phyloP scores from a whole-genome alignment of 2,888 invertebrate species.

The Stenoptilia bipunctidactyla region DNA sequence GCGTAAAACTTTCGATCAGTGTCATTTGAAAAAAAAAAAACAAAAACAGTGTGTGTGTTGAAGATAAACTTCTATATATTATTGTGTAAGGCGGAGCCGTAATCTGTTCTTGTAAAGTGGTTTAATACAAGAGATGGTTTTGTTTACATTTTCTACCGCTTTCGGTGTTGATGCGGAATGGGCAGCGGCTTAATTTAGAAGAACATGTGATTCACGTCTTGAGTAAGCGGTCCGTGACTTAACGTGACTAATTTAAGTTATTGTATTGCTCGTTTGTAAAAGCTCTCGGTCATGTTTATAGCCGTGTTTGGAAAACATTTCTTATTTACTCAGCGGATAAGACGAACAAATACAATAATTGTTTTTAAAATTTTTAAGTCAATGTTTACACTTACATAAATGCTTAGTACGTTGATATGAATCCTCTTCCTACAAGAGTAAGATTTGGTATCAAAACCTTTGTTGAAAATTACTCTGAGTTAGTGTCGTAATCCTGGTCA shows the following conservation, averaged over 20 bases:
- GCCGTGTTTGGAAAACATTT: no score
- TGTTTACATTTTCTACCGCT: constrained; percentile 49
- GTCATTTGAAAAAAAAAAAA: background rate
- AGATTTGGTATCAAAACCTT: no score
- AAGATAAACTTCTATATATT: constrained; percentile 36
- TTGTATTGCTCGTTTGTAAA: background rate
- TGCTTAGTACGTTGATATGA: no score
- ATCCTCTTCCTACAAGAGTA: no score
- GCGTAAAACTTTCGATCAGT: background rate
- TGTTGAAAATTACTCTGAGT: no score
- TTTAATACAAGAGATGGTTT: constrained; percentile 31
- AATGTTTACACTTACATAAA: no score
- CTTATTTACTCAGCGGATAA: no score
- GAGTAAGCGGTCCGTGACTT: constrained; percentile 6
- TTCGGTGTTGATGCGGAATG: constrained; percentile 41
- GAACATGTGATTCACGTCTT: constrained; percentile 42
- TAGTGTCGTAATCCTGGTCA: no score
- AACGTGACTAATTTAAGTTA: constrained; percentile 18
- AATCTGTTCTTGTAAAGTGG: constrained; percentile 38
- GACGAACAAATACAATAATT: no score
- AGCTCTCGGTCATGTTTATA: background rate
- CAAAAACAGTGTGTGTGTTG: background rate
- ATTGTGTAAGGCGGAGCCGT: constrained; percentile 29
- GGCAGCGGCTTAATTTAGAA: constrained; percentile 46
- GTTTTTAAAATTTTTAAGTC: no score